Percentiles rank a stretch among this genome's conserved stretches.
Evolutionary conservation across 2,888 invertebrate genomes (phyloP).

Genomic region (Vesta saturnalis): DNA sequence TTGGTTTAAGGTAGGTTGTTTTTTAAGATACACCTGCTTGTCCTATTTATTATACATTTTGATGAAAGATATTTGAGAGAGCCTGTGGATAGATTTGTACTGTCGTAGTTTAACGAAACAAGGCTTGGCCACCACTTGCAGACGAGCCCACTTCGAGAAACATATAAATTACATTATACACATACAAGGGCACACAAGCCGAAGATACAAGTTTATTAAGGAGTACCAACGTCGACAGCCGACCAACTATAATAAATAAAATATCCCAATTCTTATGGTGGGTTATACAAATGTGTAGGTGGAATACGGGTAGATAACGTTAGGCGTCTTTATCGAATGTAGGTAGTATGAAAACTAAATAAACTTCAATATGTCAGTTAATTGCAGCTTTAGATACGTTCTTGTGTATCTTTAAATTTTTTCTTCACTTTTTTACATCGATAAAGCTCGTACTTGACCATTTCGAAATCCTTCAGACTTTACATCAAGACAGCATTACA

Average conservation of each 20-base stretch:
- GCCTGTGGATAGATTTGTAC: constrained; percentile 42
- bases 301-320: constrained; percentile 45
- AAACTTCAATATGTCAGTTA: not conserved
- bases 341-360: constrained; percentile 12
- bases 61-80: constrained; percentile 24
- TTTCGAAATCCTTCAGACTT: not conserved
- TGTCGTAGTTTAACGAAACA: constrained; percentile 32
- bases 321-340: not conserved
- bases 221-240: constrained; percentile 54
- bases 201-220: constrained; percentile 56
- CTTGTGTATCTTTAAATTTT: not conserved
- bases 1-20: constrained; percentile 9
- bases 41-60: constrained; percentile 19
- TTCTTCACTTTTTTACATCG: not conserved
- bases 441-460: not conserved
- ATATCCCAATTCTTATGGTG: constrained; percentile 54
- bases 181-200: constrained; percentile 43
- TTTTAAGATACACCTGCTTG: constrained; percentile 9
- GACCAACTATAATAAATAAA: constrained; percentile 55
- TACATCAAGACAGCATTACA: not conserved
- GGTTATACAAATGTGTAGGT: constrained; percentile 48
- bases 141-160: constrained; percentile 36
- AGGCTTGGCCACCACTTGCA: constrained; percentile 40
- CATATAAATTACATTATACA: constrained; percentile 47
- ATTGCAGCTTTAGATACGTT: constrained; percentile 3